These are phyloP conservation scores for Apostichopus californicus DNA, from an alignment of 35 echinoderm and acorn worm genomes.

Conservation along the genomic window DNA sequence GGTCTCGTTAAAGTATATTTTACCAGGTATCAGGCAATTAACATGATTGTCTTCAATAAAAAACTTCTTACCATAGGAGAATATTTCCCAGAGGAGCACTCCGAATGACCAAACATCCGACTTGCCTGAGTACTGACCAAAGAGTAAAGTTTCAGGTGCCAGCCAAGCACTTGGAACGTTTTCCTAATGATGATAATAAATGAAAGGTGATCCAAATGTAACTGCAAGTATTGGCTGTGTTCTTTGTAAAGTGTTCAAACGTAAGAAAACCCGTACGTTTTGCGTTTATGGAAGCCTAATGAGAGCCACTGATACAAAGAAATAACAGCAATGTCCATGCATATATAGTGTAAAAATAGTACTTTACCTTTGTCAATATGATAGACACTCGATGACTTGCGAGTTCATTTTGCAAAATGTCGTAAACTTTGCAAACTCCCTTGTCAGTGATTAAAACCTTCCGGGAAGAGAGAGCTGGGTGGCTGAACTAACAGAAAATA, in stretches of 20 bases:
- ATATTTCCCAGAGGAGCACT: not conserved
- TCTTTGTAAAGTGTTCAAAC: too few relatives aligned
- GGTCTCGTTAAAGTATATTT: too few relatives aligned
- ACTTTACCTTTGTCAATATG: not conserved
- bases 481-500: not conserved
- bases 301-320: too few relatives aligned
- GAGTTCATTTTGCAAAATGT: not conserved
- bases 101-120: not conserved
- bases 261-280: too few relatives aligned
- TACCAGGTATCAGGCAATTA: too few relatives aligned
- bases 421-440: not conserved
- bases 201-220: too few relatives aligned
- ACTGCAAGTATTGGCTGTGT: too few relatives aligned
- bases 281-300: too few relatives aligned
- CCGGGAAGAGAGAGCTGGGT: not conserved
- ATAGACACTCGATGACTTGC: not conserved
- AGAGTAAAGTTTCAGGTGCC: not conserved
- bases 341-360: too few relatives aligned
- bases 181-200: too few relatives aligned
- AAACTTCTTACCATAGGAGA: not conserved
- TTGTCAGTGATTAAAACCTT: not conserved
- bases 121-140: not conserved
- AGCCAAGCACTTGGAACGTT: not conserved
- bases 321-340: too few relatives aligned
- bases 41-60: too few relatives aligned